Conservation (phyloP, 2,113 vertebrate species). For the Limnothrissa miodon region DNA sequence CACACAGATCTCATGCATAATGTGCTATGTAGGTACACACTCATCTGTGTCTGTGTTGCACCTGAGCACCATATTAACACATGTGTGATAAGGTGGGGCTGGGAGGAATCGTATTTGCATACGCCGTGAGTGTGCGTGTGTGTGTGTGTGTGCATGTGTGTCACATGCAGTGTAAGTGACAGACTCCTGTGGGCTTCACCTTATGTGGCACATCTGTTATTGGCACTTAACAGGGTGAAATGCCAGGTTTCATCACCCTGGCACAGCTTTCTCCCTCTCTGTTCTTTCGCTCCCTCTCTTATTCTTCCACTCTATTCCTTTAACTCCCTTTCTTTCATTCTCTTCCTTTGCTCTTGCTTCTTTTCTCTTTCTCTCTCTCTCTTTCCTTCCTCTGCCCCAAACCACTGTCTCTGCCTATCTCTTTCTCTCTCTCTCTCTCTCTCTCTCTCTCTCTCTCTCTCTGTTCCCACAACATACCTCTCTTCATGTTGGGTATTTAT, state of each 20-base stretch:
- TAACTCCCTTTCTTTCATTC: neutral
- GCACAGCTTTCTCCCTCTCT: neutral
- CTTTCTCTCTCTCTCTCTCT: neutral
- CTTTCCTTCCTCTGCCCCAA: neutral
- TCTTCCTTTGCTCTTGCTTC: constrained; percentile 24
- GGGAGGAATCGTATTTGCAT: neutral
- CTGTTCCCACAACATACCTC: constrained; percentile 53
- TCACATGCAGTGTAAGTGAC: neutral
- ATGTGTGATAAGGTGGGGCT: neutral
- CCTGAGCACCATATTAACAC: constrained; percentile 15
- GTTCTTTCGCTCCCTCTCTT: neutral
- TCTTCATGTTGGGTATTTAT: constrained; percentile 28
- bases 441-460: neutral
- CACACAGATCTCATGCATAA: neutral
- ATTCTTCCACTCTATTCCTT: neutral
- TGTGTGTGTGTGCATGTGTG: neutral
- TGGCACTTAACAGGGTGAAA: constrained; percentile 5
- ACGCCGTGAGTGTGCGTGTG: neutral
- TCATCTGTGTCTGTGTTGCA: constrained; percentile 12
- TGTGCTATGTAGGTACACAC: neutral
- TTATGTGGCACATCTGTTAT: constrained; percentile 24
- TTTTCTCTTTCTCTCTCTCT: constrained; percentile 49
- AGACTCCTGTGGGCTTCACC: neutral
- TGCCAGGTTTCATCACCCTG: constrained; percentile 17
- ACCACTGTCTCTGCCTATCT: neutral